Evolutionary conservation across 2,113 vertebrate genomes (phyloP), one percentile per base, ranked within the genome.

Genomic region (Xiphophorus maculatus): DNA sequence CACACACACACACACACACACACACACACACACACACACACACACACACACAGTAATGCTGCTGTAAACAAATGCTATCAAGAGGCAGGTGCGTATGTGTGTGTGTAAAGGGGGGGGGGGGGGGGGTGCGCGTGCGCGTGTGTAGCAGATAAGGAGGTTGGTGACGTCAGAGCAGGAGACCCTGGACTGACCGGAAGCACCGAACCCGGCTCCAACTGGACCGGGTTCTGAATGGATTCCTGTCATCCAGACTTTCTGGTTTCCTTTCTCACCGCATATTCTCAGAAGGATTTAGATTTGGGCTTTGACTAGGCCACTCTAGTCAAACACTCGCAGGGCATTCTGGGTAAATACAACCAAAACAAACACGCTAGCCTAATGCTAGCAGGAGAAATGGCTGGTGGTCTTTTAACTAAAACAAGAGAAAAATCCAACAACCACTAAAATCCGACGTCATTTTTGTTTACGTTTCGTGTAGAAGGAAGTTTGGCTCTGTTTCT

Each of bases 81-180:
- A 35, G 73, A 80, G 68, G 70, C 71, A 77, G 74, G 71, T 73
- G 68, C 76, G 81, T 72, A 79, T 54, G 19, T 66, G 63, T 37
- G 42, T 58, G 79, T 73, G 29, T 51, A 28, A 28, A 28, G 27
- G 27, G 27, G 27, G 1, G 3, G 17, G 51, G 81, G 44, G 40
- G 61, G 4, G 32, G 2, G 17, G 51, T 30, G 66, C 10, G 4
- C 54, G 76, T 76, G 76, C 66, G 66, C 73, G 10, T 71, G 81
- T 54, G 40, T 61, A 9, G 51, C 71, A 71, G 81, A 90, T 84
- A 71, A 82, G 79, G 48, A 79, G 72, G 69, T 3, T n/a, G 42
- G n/a, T 74, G 84, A 82, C 44, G 64, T 79, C 69, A 40, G 73
- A 48, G 25, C 35, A 27, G 44, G 44, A 48, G 70, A 58, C 33